phyloP scores from a whole-genome alignment of 2,113 vertebrate genomes.

The Kobus ellipsiprymnus region DNA sequence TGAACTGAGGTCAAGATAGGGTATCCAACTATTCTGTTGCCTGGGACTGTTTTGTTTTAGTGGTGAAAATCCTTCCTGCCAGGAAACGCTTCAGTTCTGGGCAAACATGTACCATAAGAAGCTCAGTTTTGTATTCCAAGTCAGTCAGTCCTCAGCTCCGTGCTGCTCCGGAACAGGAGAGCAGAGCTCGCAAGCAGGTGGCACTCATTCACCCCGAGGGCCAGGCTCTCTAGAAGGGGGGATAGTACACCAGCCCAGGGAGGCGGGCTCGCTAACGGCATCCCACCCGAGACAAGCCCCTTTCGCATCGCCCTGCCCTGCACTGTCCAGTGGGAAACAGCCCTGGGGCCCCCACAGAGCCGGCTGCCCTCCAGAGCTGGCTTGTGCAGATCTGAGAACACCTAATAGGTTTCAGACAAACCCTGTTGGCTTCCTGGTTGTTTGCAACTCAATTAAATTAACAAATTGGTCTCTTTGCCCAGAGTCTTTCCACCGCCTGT shows the following conservation, averaged over 20 bases:
- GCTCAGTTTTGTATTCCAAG: not conserved
- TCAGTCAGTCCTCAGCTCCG: not conserved
- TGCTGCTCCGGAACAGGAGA: not conserved
- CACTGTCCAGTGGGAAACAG: not conserved
- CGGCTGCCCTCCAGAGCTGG: not conserved
- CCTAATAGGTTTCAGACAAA: slow-evolving; percentile 40
- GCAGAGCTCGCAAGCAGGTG: not conserved
- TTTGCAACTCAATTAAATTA: slow-evolving; percentile 76
- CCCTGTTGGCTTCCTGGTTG: slow-evolving; percentile 64
- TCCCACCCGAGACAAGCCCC: not conserved
- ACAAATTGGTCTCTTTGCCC: slow-evolving; percentile 72
- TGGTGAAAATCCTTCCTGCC: not conserved
- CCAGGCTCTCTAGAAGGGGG: not conserved
- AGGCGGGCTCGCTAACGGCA: not conserved
- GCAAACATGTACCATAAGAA: not conserved
- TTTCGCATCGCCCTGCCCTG: not conserved
- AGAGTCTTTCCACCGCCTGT: slow-evolving; percentile 66
- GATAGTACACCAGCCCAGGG: not conserved
- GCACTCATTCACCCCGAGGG: not conserved
- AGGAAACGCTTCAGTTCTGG: not conserved
- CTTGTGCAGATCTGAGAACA: not conserved
- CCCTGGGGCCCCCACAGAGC: not conserved
- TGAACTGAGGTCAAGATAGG: not conserved
- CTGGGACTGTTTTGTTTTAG: not conserved
- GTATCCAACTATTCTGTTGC: not conserved